Conservation (phyloP, 2,888 invertebrate species). For the Gymnosoma rotundatum region DNA sequence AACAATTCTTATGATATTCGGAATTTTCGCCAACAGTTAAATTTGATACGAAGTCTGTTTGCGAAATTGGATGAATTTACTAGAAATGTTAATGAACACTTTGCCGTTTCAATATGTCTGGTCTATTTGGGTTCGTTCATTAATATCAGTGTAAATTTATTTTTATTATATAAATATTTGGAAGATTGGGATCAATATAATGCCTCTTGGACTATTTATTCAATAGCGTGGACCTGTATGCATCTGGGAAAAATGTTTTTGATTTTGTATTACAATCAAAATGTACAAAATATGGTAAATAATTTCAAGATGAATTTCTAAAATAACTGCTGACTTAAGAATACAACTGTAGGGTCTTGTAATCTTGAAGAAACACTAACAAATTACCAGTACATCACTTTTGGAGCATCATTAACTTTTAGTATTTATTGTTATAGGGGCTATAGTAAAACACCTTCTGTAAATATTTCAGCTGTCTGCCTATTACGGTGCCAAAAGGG, state of each 20-base stretch:
- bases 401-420: too few species aligned
- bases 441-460: too few species aligned
- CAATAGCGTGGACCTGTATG: constrained; percentile 71
- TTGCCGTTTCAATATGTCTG: constrained; percentile 68
- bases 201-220: constrained; percentile 59
- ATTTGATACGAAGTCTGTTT: constrained; percentile 68
- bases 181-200: constrained; percentile 53
- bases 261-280: constrained; percentile 73
- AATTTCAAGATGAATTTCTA: not conserved
- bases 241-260: constrained; percentile 73
- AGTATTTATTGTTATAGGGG: too few species aligned
- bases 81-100: constrained; percentile 70
- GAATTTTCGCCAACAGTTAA: constrained; percentile 47
- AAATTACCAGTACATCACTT: too few species aligned
- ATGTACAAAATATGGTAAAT: constrained; percentile 71
- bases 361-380: too few species aligned
- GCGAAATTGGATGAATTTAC: constrained; percentile 71
- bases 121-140: constrained; percentile 72
- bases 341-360: too few species aligned
- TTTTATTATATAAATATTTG: constrained; percentile 72
- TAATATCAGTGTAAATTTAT: constrained; percentile 73
- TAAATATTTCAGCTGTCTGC: too few species aligned
- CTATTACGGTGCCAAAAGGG: too few species aligned
- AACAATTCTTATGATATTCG: constrained; percentile 31
- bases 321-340: too few species aligned